A percentile compares a stretch with the other conserved stretches of the same genome.
Conservation (phyloP, 2,888 invertebrate genomes). For the Metellina segmentata region DNA sequence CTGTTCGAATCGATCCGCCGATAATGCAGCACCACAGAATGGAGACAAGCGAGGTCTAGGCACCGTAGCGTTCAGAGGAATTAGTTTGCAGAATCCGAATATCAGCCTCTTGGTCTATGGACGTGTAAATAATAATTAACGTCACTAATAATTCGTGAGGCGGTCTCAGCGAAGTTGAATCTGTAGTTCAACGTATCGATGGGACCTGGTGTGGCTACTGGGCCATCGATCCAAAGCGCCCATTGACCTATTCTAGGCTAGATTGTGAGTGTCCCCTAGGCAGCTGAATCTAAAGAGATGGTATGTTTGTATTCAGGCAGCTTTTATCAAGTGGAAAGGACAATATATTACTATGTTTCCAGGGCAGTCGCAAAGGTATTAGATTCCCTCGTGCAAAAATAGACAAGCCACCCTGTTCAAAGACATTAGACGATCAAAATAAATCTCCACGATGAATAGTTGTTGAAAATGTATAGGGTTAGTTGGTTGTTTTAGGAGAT, state of each 20-base stretch:
- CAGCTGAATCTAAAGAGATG: too few species aligned
- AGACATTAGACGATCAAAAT: too few species aligned
- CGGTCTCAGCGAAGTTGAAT: slow-evolving; percentile 86
- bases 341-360: too few species aligned
- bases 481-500: too few species aligned
- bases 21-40: not conserved
- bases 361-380: too few species aligned
- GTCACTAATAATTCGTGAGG: slow-evolving; percentile 83
- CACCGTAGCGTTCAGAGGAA: too few species aligned
- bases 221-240: not conserved
- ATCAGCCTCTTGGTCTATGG: not conserved
- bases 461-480: too few species aligned
- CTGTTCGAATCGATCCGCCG: not conserved
- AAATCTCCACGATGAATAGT: too few species aligned
- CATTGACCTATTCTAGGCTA: not conserved
- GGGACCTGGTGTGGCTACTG: not conserved
- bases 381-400: too few species aligned
- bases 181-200: not conserved
- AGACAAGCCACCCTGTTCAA: too few species aligned
- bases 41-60: too few species aligned
- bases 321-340: too few species aligned
- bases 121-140: slow-evolving; percentile 48
- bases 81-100: slow-evolving; percentile 2
- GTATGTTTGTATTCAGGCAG: not conserved
- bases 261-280: not conserved